Evolutionary conservation across 2,888 invertebrate genomes (phyloP).

Genomic region (Agonopterix subpropinquella): DNA sequence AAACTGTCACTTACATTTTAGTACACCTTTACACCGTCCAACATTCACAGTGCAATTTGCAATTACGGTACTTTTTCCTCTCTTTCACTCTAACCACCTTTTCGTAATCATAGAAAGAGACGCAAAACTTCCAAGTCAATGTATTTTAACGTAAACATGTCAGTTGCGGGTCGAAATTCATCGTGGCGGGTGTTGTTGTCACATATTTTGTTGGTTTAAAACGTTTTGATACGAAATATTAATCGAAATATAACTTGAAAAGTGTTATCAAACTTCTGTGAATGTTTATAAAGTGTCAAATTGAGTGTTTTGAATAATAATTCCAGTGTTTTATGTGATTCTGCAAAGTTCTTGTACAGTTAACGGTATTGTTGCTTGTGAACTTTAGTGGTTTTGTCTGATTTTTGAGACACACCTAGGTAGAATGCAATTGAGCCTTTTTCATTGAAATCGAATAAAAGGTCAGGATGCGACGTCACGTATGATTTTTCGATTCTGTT

Average conservation of each 20-base stretch:
- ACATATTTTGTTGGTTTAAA: slow-evolving; percentile 7
- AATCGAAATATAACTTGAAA: slow-evolving; percentile 13
- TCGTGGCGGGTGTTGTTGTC: slow-evolving; percentile 31
- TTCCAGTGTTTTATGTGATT: slow-evolving; percentile 24
- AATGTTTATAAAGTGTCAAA: slow-evolving; percentile 13
- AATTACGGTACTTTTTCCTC: slow-evolving; percentile 21
- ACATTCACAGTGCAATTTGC: slow-evolving; percentile 14
- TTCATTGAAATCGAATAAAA: slow-evolving; percentile 20
- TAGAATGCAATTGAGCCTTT: slow-evolving; percentile 34
- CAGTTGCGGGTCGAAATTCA: slow-evolving; percentile 52
- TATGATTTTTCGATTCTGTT: slow-evolving; percentile 31
- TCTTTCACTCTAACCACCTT: slow-evolving; percentile 20
- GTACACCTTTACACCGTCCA: slow-evolving; percentile 15
- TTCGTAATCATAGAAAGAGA: slow-evolving; percentile 25
- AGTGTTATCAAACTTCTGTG: slow-evolving; percentile 4
- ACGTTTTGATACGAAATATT: slow-evolving; percentile 11
- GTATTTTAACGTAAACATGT: slow-evolving; percentile 58
- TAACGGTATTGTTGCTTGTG: slow-evolving; percentile 57
- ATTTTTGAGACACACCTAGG: slow-evolving; percentile 55
- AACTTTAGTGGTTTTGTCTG: slow-evolving; percentile 42
- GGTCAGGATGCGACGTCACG: slow-evolving; percentile 42
- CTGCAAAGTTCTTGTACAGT: slow-evolving; percentile 30
- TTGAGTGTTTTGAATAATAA: slow-evolving; percentile 17
- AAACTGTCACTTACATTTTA: slow-evolving; percentile 12
- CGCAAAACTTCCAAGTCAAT: slow-evolving; percentile 30